phyloP scores from a whole-genome alignment of 2,797 vertebrate species.

The Dendrocincla tyrannina region DNA sequence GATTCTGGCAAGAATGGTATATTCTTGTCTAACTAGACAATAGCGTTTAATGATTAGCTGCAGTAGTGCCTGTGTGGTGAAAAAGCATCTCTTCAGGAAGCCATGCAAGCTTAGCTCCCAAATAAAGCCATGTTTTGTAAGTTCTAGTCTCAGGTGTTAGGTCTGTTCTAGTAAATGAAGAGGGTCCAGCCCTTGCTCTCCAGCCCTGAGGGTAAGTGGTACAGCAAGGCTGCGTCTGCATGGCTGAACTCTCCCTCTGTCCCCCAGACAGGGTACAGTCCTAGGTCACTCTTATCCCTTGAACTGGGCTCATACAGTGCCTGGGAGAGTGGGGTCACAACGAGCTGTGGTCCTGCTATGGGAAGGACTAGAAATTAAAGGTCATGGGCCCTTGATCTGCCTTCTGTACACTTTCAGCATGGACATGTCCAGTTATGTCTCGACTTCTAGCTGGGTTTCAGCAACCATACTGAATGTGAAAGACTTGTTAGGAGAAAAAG shows the following conservation, averaged over 20 bases:
- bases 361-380: neutral
- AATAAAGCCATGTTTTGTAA: accelerated
- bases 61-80: neutral
- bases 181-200: accelerated
- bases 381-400: neutral
- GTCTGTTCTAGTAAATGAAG: neutral
- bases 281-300: neutral
- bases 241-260: neutral
- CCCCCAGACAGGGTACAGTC: neutral
- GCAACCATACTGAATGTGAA: neutral
- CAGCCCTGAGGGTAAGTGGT: neutral
- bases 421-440: neutral
- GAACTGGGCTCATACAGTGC: neutral
- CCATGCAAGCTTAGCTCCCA: neutral
- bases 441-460: neutral
- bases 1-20: neutral
- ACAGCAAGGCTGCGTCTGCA: neutral
- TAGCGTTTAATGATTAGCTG: neutral
- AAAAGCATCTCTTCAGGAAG: neutral
- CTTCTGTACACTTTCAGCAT: neutral
- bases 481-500: neutral
- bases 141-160: neutral
- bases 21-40: neutral
- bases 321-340: accelerated
- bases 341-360: accelerated